Evolutionary conservation across 2,888 invertebrate genomes (phyloP).

Genomic region (Andrena fulva): DNA sequence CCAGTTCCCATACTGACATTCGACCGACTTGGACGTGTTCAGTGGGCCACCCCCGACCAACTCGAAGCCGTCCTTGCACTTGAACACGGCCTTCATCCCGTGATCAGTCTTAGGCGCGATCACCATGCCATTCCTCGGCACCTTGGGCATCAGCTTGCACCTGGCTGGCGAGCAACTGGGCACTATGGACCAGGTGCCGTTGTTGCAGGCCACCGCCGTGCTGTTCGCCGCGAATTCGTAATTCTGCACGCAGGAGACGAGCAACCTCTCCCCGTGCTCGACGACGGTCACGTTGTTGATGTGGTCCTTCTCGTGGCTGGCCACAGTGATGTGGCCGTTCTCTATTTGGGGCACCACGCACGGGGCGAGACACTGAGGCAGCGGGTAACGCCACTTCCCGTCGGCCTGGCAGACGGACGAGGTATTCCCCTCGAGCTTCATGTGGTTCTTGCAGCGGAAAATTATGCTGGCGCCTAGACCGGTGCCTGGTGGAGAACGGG

Average conservation of each 20-base stretch:
- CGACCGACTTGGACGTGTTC: constrained; percentile 89
- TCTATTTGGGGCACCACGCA: constrained; percentile 96
- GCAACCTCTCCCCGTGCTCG: constrained; percentile 90
- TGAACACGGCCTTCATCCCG: constrained; percentile 96
- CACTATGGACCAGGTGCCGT: constrained; percentile 98
- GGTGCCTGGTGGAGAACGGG: constrained; percentile 87
- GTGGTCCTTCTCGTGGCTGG: constrained; percentile 82
- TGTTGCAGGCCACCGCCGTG: constrained; percentile 93
- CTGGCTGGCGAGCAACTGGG: constrained; percentile 94
- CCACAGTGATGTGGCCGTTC: constrained; percentile 90
- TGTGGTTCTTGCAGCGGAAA: constrained; percentile 96
- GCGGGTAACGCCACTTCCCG: constrained; percentile 97
- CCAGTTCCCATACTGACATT: constrained; percentile 98
- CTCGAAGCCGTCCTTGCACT: constrained; percentile 96
- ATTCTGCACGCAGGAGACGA: constrained; percentile 93
- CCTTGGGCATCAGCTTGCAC: constrained; percentile 93
- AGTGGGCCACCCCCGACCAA: constrained; percentile 89
- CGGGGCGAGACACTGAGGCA: constrained; percentile 97
- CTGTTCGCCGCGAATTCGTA: constrained; percentile 93
- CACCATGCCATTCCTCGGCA: constrained; percentile 97
- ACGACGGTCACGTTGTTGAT: constrained; percentile 86
- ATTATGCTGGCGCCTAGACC: constrained; percentile 96
- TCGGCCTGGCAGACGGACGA: constrained; percentile 97
- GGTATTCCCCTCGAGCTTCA: constrained; percentile 94
- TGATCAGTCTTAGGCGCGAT: constrained; percentile 99